A percentile compares a stretch with the other conserved stretches of the same genome.
These are phyloP conservation scores for Mus spicilegus DNA, from an alignment of 2,113 vertebrate species.

Conservation along the genomic window DNA sequence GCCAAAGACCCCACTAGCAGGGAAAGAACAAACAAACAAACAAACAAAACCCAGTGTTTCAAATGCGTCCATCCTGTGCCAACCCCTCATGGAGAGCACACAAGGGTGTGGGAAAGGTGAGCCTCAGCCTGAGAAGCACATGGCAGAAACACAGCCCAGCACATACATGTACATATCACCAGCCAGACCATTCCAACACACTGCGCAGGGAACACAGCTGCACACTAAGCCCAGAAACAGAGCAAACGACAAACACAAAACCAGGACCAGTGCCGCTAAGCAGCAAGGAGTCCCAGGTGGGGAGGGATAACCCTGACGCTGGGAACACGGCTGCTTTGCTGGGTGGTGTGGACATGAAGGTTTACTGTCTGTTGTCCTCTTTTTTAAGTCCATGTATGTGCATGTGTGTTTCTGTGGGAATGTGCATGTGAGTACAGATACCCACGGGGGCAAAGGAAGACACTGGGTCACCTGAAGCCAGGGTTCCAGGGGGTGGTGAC, in stretches of 20 bases:
- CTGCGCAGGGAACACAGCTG: background rate
- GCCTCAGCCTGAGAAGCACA: background rate
- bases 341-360: background rate
- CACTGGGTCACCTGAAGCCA: background rate
- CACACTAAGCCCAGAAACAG: background rate
- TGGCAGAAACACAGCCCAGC: accelerated
- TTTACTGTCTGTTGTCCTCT: background rate
- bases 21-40: background rate
- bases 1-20: background rate
- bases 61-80: background rate
- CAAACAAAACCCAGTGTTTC: background rate
- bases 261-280: accelerated
- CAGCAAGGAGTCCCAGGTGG: background rate
- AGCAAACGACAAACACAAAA: background rate
- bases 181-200: background rate
- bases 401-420: too few relatives aligned
- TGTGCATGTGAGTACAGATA: background rate
- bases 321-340: background rate
- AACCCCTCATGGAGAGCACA: background rate
- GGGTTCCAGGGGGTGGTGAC: background rate
- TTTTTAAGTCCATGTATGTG: background rate
- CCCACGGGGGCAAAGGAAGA: background rate
- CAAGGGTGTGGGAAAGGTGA: background rate
- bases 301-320: background rate
- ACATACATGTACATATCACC: background rate